Percentiles rank a stretch among this genome's conserved stretches.
Conservation (phyloP, 2,113 vertebrate genomes). For the Ursus arctos region DNA sequence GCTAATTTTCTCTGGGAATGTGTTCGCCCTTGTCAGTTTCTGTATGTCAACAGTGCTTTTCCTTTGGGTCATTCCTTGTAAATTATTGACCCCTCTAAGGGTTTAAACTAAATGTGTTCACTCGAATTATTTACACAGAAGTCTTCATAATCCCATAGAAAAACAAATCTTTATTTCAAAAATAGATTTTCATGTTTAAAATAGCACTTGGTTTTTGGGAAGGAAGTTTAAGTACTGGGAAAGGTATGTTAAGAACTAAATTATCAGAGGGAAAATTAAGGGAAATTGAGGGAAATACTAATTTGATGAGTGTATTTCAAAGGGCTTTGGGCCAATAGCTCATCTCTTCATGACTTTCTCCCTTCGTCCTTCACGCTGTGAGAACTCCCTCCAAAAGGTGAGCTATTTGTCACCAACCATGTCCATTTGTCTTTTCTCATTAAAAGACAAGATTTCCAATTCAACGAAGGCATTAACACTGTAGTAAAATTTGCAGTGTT, state of each 20-base stretch:
- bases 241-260: not conserved
- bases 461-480: conserved; percentile 43
- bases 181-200: not conserved
- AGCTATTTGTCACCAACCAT: not conserved
- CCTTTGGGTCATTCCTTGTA: not conserved
- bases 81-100: not conserved
- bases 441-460: conserved; percentile 9
- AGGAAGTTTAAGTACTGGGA: not conserved
- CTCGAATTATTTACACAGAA: not conserved
- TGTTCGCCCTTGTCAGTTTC: not conserved
- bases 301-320: not conserved
- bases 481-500: conserved; percentile 27
- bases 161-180: not conserved
- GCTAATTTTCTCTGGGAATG: not conserved
- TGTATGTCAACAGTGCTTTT: not conserved
- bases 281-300: not conserved
- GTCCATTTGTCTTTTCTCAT: not conserved
- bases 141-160: not conserved
- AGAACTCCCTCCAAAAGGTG: not conserved
- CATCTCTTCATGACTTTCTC: not conserved
- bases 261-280: not conserved
- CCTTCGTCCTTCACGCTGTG: not conserved
- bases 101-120: not conserved
- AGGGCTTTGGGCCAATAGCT: not conserved
- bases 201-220: not conserved